phyloP scores from a whole-genome alignment of 1,140 invertebrate species.

The Alviniconcha marisindica region DNA sequence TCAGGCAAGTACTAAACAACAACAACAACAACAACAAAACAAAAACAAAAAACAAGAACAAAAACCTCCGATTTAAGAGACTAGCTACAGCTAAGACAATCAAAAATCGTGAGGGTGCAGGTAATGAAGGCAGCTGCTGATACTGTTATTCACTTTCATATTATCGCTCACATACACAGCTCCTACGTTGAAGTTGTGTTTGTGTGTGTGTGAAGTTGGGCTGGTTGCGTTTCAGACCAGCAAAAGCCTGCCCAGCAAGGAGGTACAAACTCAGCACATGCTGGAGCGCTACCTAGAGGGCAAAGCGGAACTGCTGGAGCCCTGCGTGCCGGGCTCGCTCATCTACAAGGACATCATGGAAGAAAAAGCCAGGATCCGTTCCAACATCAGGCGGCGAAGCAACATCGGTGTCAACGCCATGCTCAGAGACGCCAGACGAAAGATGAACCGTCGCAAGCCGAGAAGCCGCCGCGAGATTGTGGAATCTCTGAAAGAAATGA shows the following conservation, averaged over 20 bases:
- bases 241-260: constrained; percentile 60
- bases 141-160: too few relatives aligned
- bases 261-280: constrained; percentile 62
- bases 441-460: constrained; percentile 51
- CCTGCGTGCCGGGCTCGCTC: constrained; percentile 57
- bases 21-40: too few relatives aligned
- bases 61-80: too few relatives aligned
- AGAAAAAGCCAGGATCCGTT: constrained; percentile 63
- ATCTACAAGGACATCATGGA: constrained; percentile 70
- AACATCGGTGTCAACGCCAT: constrained; percentile 23
- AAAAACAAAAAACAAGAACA: too few relatives aligned
- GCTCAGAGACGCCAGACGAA: constrained; percentile 37
- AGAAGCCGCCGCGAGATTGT: constrained; percentile 66
- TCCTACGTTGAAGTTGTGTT: too few relatives aligned
- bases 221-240: constrained; percentile 39
- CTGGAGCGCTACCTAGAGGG: constrained; percentile 64
- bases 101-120: too few relatives aligned
- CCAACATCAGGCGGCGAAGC: constrained; percentile 45
- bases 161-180: too few relatives aligned
- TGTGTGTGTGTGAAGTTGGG: too few relatives aligned
- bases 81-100: too few relatives aligned
- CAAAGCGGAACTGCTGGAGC: constrained; percentile 55
- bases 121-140: too few relatives aligned
- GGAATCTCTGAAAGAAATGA: constrained; percentile 64
- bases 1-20: too few relatives aligned